A percentile compares a stretch with the other conserved stretches of the same genome.
phyloP scores from a whole-genome alignment of 2,888 invertebrate genomes.

The Molorchus minor region DNA sequence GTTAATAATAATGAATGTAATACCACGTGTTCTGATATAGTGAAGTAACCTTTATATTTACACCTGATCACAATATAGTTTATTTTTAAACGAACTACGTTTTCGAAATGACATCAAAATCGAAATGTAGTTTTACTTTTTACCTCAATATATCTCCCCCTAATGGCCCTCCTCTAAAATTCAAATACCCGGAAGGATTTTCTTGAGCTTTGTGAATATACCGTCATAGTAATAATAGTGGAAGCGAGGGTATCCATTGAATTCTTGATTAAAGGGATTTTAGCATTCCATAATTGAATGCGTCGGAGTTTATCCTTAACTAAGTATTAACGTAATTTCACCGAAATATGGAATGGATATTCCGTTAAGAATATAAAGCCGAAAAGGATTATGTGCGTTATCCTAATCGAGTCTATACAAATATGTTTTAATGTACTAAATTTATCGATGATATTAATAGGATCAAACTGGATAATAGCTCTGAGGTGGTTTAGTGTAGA shows the following conservation, averaged over 20 bases:
- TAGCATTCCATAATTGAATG: constrained; percentile 51
- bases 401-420: constrained; percentile 14
- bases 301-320: constrained; percentile 45
- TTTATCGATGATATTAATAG: constrained; percentile 4
- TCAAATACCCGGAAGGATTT: constrained; percentile 10
- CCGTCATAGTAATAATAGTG: constrained; percentile 22
- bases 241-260: constrained; percentile 41
- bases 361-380: constrained; percentile 6
- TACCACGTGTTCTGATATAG: no score
- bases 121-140: no score
- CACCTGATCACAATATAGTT: no score
- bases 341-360: constrained; percentile 15
- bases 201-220: constrained; percentile 16
- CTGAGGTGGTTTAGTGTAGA: background rate
- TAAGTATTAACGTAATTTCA: constrained; percentile 33
- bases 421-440: constrained; percentile 16
- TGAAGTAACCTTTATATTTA: no score
- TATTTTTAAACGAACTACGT: no score
- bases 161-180: background rate
- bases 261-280: constrained; percentile 54
- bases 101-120: no score
- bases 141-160: background rate
- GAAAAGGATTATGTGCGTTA: constrained; percentile 6
- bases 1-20: no score
- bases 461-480: background rate